These are phyloP conservation scores for Hemicordylus capensis DNA, from an alignment of 2,113 vertebrate genomes.

Conservation along the genomic window DNA sequence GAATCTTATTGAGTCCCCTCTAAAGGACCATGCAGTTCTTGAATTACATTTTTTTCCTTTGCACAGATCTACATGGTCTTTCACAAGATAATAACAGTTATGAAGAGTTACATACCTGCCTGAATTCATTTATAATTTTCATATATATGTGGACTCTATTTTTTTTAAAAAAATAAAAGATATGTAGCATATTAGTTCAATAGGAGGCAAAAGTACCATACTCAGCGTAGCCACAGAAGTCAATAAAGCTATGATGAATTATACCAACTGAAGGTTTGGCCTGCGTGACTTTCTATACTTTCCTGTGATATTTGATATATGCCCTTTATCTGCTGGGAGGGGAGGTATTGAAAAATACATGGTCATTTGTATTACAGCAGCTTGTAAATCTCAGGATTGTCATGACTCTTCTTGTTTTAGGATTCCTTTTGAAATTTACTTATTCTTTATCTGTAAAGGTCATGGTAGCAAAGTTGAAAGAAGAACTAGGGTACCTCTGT, in stretches of 20 bases:
- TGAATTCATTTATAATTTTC: no score
- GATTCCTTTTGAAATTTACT: not conserved
- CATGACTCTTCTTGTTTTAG: not conserved
- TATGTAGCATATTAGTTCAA: not conserved
- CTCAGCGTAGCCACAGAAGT: not conserved
- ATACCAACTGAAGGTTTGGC: not conserved
- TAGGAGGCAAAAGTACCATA: not conserved
- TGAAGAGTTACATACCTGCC: no score
- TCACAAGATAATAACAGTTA: no score
- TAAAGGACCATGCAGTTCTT: no score
- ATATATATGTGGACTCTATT: no score
- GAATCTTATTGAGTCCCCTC: no score
- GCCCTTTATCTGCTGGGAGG: not conserved
- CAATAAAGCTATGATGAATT: constrained; percentile 24
- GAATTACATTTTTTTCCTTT: no score
- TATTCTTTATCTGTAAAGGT: not conserved
- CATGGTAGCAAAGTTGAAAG: not conserved
- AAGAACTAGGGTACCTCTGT: not conserved
- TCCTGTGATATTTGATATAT: constrained; percentile 9
- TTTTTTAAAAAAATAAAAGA: no score
- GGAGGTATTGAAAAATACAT: not conserved
- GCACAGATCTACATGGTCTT: no score
- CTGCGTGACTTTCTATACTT: not conserved
- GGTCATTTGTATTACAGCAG: not conserved
- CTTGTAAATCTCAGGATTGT: not conserved